Conservation (phyloP, 1,140 invertebrate genomes). For the Micrasema longulum region DNA sequence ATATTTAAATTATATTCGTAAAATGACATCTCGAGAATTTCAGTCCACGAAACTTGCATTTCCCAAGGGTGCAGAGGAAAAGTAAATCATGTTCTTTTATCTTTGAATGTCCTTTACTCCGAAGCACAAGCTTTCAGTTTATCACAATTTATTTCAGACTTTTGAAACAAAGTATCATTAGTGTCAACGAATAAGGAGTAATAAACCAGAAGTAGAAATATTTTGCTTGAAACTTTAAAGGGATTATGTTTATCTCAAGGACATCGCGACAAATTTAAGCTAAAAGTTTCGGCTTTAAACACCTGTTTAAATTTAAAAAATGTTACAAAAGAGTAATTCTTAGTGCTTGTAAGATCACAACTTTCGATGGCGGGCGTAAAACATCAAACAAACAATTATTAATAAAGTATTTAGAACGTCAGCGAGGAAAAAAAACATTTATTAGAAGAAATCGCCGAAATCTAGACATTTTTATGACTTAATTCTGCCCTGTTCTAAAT, state of each 20-base stretch:
- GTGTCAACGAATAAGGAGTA: slow-evolving; percentile 16
- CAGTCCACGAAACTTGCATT: slow-evolving; percentile 11
- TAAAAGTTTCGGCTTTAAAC: not conserved
- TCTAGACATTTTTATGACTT: too few relatives aligned
- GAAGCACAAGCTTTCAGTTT: slow-evolving; percentile 16
- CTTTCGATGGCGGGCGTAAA: too few relatives aligned
- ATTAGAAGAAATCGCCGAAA: too few relatives aligned
- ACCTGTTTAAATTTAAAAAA: not conserved
- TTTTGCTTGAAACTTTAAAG: too few relatives aligned
- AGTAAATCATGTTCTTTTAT: slow-evolving; percentile 26
- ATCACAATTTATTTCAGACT: slow-evolving; percentile 22
- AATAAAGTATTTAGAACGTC: too few relatives aligned
- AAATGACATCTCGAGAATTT: slow-evolving; percentile 15
- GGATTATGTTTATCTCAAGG: too few relatives aligned
- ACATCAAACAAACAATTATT: too few relatives aligned
- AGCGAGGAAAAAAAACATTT: too few relatives aligned
- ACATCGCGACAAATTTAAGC: too few relatives aligned
- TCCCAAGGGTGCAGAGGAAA: slow-evolving; percentile 1
- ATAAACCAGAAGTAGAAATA: not conserved
- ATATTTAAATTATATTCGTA: slow-evolving; percentile 40
- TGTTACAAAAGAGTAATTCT: too few relatives aligned
- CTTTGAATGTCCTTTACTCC: slow-evolving; percentile 11
- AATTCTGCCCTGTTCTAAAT: too few relatives aligned
- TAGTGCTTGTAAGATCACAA: too few relatives aligned
- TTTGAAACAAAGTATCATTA: slow-evolving; percentile 25